phyloP scores from a whole-genome alignment of 2,113 vertebrate genomes.

The Macrotis lagotis region DNA sequence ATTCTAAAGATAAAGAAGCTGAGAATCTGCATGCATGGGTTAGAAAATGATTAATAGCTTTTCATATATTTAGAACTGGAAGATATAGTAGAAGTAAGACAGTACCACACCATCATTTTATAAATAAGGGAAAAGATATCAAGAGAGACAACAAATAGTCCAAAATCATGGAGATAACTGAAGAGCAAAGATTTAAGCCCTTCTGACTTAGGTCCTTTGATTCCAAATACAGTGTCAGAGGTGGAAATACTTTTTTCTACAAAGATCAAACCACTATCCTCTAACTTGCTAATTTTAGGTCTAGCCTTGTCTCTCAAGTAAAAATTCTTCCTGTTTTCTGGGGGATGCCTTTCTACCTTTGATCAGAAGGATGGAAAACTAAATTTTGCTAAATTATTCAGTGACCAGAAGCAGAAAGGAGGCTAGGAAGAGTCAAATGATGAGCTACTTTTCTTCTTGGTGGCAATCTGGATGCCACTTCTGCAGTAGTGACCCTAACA shows the following conservation, averaged over 20 bases:
- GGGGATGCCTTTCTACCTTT: neutral
- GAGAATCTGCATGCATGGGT: neutral
- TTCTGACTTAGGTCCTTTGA: neutral
- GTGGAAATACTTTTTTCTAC: neutral
- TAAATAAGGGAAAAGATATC: neutral
- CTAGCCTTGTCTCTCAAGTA: neutral
- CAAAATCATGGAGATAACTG: neutral
- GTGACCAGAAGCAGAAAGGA: neutral
- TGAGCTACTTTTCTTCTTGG: neutral
- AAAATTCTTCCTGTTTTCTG: neutral
- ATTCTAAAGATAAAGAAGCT: neutral
- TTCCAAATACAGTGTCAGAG: neutral
- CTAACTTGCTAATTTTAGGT: neutral
- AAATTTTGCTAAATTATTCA: neutral
- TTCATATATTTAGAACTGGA: neutral
- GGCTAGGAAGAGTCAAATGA: neutral
- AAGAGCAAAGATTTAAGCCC: neutral
- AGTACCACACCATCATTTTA: neutral
- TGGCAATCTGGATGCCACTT: neutral
- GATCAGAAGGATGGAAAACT: neutral
- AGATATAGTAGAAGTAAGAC: neutral
- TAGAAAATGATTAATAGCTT: neutral
- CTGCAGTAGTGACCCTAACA: neutral
- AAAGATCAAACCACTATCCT: neutral
- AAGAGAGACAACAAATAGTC: neutral